Percentiles rank a stretch among this genome's conserved stretches.
These are phyloP conservation scores for Bimastos eiseni DNA, from an alignment of 2,888 invertebrate species.

Conservation along the genomic window DNA sequence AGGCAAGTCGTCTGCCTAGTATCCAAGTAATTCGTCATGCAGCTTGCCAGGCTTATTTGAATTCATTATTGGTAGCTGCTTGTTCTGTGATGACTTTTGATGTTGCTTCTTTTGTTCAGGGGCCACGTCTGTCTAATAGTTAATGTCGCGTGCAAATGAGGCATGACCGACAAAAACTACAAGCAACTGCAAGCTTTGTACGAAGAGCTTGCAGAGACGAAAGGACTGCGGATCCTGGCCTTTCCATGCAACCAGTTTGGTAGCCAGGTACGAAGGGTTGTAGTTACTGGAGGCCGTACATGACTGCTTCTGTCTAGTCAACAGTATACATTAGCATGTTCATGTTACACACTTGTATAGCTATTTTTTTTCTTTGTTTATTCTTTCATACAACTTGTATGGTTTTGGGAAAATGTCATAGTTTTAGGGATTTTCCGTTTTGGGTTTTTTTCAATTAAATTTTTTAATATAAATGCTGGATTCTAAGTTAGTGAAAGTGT, in stretches of 20 bases:
- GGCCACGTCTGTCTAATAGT: slow-evolving; percentile 80
- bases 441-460: neutral
- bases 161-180: slow-evolving; percentile 78
- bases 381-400: too few relatives aligned
- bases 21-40: neutral
- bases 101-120: slow-evolving; percentile 52
- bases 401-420: too few relatives aligned
- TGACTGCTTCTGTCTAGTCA: neutral
- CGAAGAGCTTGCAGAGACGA: slow-evolving; percentile 70
- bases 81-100: neutral
- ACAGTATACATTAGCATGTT: neutral
- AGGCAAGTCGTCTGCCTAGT: neutral
- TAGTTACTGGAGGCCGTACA: too few relatives aligned
- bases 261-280: slow-evolving; percentile 59
- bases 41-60: neutral
- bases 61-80: neutral
- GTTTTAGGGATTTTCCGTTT: neutral
- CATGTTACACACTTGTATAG: too few relatives aligned
- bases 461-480: neutral
- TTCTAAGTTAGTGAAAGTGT: neutral
- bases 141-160: slow-evolving; percentile 84
- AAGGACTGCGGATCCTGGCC: slow-evolving; percentile 76
- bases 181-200: slow-evolving; percentile 75
- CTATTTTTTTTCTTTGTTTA: too few relatives aligned
- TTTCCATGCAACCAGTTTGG: slow-evolving; percentile 86